Base-by-base conservation (phyloP, 2,888 invertebrate genomes). In the Lucinisca nassula region DNA sequence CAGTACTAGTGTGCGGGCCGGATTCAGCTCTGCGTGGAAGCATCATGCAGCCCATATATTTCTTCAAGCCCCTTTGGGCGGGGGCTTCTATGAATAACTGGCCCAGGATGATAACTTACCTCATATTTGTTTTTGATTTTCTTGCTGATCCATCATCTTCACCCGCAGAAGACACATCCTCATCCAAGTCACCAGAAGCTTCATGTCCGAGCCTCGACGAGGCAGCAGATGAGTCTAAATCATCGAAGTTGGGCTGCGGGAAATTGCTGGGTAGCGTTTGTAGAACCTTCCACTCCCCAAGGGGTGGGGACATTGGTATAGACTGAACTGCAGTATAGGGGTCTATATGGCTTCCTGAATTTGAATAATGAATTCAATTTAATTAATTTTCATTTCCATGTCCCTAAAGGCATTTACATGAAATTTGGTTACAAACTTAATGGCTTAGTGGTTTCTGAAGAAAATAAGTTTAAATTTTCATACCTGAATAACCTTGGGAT, bases 211-310 rank as follows among this genome's bases (percentile, higher is more conserved):
- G 70, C 32, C 17, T 67, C 45, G 58, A 38, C 17, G 45, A 73
- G 37, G 6, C 55, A 32, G 14, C 89, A 2, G 90, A 88, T 55
- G 91, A 91, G 38, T 92, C 92, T 2, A 89, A 87, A 58, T 92
- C 92, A 55, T 92, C 92, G 85, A 94, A 94, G 85, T 93, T 90
- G 21, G 93, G 94, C 74, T 93, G 94, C 0, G 93, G 91, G 37
- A 83, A 81, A 38, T 87, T 89, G 84, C 88, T 74, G 51, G 86
- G 77, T 35, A 88, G 24, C 17, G 81, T 81, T 49, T 90, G 84
- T 61, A 91, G 61, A 1, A 87, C 77, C 27, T 37, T 27, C 14
- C 90, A 77, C 24, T 73, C 74, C 12, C 58, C 79, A 49, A 51
- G 82, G 35, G 82, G 84, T 70, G 84, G 86, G 17, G 87, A 88